Base-by-base conservation (phyloP, 2,797 vertebrate species). In the Stomatorhinus walkeri region DNA sequence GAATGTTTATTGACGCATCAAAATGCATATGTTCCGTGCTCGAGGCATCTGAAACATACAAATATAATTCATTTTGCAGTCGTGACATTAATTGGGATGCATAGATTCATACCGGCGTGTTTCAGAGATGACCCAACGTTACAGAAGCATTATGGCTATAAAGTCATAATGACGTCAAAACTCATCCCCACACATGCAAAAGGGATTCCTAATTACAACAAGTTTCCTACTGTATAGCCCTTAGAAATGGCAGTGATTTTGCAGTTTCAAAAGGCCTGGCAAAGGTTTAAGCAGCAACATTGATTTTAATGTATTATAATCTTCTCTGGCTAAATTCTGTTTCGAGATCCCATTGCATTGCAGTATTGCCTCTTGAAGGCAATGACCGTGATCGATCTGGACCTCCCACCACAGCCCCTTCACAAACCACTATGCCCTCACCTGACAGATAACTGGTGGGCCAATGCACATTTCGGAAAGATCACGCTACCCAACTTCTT, bases 201-300 rank as follows among this genome's bases (percentile, higher is more conserved):
- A 40, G 24, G 32, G 36, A 6, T 72, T 36, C 32, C 64, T 72
- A n/a, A 5, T 79, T 40, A 79, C 72, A 43, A 36, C 43, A 43
- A 43, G 14, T 79, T n/a, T 43, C 2, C 72, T 40, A 40, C 14
- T 19, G 72, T n/a, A 79, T 16, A n/a, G 1, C 32, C 32, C 36
- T 79, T 79, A 40, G 19, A 46, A 22, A 46, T 81, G 40, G 76
- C 76, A 46, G 40, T 81, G 76, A n/a, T 81, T 79, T 19, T 81
- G 72, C 76, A 81, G 72, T 46, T 79, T 10, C 19, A 46, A 6
- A 43, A 79, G 76, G 76, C 40, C 19, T 81, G 76, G 76, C 40
- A 81, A 81, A 81, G 76, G 40, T 43, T 81, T 43, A 81, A 81
- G 76, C 76, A 81, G 76, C 76, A 81, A 46, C 40, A 46, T 46